phyloP scores from a whole-genome alignment of 2,113 vertebrate species.

The Poeciliopsis prolifica region DNA sequence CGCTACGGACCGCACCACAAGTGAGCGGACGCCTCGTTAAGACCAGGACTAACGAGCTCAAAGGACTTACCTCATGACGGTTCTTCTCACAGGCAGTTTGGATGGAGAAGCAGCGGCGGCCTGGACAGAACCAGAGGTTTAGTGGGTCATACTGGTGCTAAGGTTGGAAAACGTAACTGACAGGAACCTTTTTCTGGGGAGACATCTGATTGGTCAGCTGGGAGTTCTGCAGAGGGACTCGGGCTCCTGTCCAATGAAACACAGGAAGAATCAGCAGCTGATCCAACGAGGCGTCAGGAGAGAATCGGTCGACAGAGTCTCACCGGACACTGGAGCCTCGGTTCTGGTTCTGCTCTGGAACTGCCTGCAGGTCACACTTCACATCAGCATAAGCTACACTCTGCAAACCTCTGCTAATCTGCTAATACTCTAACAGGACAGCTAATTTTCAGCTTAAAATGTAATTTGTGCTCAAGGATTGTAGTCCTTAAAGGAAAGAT shows the following conservation, averaged over 20 bases:
- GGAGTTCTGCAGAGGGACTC: conserved; percentile 72
- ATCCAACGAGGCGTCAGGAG: neutral
- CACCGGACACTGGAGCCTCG: conserved; percentile 68
- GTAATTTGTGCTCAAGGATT: no score
- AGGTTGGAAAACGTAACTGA: no score
- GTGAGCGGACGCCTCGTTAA: neutral
- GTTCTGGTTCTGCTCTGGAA: conserved; percentile 75
- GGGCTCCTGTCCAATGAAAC: conserved; percentile 40
- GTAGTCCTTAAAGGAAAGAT: no score
- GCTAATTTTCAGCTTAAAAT: no score
- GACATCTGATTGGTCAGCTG: conserved; percentile 77
- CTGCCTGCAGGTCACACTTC: conserved; percentile 68
- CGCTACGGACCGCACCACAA: conserved; percentile 45
- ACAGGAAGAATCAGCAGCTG: neutral
- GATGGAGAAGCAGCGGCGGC: conserved; percentile 5
- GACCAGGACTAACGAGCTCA: neutral
- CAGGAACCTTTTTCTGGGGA: conserved; percentile 57
- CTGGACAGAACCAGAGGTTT: conserved; percentile 39
- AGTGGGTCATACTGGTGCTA: neutral
- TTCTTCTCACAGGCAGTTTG: conserved; percentile 35
- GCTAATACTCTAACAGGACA: no score
- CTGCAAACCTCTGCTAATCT: neutral
- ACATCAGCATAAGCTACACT: neutral
- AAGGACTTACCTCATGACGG: conserved; percentile 58
- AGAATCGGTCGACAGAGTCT: neutral